Base-by-base conservation (phyloP, 2,888 invertebrate species). In the Chrysodeixis includens region DNA sequence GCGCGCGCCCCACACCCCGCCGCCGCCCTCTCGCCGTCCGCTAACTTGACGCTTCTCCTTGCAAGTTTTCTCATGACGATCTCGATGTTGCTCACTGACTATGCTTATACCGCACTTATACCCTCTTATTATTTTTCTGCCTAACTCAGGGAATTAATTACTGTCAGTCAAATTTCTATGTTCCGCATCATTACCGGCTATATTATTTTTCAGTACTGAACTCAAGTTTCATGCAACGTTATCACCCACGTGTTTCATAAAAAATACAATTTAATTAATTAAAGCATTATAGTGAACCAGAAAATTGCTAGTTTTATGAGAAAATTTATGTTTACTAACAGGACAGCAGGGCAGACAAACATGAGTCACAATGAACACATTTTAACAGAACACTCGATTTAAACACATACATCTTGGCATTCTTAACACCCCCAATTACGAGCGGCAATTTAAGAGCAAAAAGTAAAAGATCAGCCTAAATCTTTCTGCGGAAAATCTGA, bases 1-100 rank as follows among this genome's bases (percentile, higher is more conserved):
- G 68, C 79, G 81, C 75, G 82, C 81, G 58, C 66, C 71, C 79
- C 80, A 72, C 81, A 62, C 76, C 82, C 83, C 86, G 78, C 85
- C 86, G 78, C 85, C 67, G 72, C 79, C 80, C 72, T 80, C 63
- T 76, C 82, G 76, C 83, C 83, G 78, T 85, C 82, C 83, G 81
- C 84, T 86, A 91, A 92, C 92, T 92, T 92, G 87, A 89, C 89
- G 90, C 86, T 90, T 88, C 88, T 88, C 86, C 86, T 87, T 83
- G 76, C 82, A 89, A 91, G 89, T 92, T 92, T 91, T 87, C 84
- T 88, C 83, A 86, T 86, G 88, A 87, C 85, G 83, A 86, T 85
- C 85, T 86, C 83, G 76, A 83, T 87, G 82, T 79, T 83, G 62
- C 74, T 78, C 66, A 72, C 72, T 76, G 80, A 72, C 81, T 84